Evolutionary conservation across 1,140 invertebrate species (phyloP).

Genomic region (Drosophila littoralis): DNA sequence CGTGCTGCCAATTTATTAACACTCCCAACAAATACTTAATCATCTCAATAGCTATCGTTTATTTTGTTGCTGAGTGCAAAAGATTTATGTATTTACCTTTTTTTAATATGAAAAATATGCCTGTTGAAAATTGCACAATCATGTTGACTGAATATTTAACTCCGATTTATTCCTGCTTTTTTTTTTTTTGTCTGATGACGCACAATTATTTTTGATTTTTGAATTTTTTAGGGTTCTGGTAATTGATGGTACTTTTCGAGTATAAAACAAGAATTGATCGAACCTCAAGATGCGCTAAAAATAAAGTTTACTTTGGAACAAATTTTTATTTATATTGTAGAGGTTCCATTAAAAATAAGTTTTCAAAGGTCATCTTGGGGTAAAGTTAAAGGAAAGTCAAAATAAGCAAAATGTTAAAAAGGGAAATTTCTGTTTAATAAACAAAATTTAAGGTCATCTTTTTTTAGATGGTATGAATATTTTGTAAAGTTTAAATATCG

Average conservation of each 20-base stretch:
- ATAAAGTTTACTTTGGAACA: too few relatives aligned
- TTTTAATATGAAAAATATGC: slow-evolving; percentile 4
- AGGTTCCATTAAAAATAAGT: too few relatives aligned
- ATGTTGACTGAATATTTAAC: slow-evolving; percentile 27
- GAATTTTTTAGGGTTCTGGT: slow-evolving; percentile 15
- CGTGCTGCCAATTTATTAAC: slow-evolving; percentile 68
- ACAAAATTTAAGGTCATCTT: too few relatives aligned
- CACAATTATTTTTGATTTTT: neutral
- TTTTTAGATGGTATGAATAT: too few relatives aligned
- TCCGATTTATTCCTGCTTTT: neutral
- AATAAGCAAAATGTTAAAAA: too few relatives aligned
- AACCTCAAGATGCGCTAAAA: slow-evolving; percentile 1
- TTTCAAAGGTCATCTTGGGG: too few relatives aligned
- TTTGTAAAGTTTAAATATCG: too few relatives aligned
- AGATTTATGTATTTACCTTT: slow-evolving; percentile 26
- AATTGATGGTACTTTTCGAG: slow-evolving; percentile 26
- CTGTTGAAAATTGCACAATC: slow-evolving; percentile 17
- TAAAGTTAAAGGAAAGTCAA: too few relatives aligned
- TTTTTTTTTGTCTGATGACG: slow-evolving; percentile 16
- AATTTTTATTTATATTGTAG: neutral
- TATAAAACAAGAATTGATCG: neutral
- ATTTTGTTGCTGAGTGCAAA: slow-evolving; percentile 15
- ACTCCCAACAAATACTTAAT: slow-evolving; percentile 61
- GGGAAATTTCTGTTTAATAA: too few relatives aligned
- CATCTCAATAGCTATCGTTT: slow-evolving; percentile 46